A percentile compares a stretch with the other conserved stretches of the same genome.
phyloP scores from a whole-genome alignment of 1,140 invertebrate genomes.

The Drosophila hydei region DNA sequence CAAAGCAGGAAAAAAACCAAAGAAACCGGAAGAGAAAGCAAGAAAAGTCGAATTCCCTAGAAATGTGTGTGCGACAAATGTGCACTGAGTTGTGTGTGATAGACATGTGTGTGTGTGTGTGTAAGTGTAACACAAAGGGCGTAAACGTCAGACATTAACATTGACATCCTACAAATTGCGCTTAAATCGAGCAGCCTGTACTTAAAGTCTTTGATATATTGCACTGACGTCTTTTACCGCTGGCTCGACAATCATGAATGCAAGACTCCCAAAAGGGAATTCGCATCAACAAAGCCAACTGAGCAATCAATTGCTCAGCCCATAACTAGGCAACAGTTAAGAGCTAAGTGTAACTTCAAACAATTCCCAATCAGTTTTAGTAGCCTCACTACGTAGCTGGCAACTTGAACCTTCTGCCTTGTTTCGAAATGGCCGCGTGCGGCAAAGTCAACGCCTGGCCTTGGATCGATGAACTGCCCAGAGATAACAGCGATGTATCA shows the following conservation, averaged over 20 bases:
- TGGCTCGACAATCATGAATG: constrained; percentile 9
- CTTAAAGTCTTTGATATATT: constrained; percentile 28
- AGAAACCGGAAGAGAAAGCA: neutral
- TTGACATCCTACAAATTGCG: constrained; percentile 49
- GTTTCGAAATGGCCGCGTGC: too few species aligned
- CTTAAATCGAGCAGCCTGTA: constrained; percentile 36
- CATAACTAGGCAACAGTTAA: constrained; percentile 15
- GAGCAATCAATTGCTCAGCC: neutral
- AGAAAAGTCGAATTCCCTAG: constrained; percentile 7
- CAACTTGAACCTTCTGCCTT: neutral
- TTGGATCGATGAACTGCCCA: constrained; percentile 24
- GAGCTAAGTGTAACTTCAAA: neutral
- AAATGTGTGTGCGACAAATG: constrained; percentile 20
- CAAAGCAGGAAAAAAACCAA: neutral
- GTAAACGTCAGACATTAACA: constrained; percentile 43
- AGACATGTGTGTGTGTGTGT: neutral
- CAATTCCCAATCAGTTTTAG: neutral
- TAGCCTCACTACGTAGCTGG: too few species aligned
- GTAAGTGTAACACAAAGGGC: constrained; percentile 29
- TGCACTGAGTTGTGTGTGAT: constrained; percentile 16
- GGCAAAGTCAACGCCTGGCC: neutral
- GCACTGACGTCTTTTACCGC: constrained; percentile 12
- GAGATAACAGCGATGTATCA: constrained; percentile 45
- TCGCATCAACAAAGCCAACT: neutral
- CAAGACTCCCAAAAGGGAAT: constrained; percentile 4